Base-by-base conservation (phyloP, 2,888 invertebrate genomes). In the Cybosia mesomella region DNA sequence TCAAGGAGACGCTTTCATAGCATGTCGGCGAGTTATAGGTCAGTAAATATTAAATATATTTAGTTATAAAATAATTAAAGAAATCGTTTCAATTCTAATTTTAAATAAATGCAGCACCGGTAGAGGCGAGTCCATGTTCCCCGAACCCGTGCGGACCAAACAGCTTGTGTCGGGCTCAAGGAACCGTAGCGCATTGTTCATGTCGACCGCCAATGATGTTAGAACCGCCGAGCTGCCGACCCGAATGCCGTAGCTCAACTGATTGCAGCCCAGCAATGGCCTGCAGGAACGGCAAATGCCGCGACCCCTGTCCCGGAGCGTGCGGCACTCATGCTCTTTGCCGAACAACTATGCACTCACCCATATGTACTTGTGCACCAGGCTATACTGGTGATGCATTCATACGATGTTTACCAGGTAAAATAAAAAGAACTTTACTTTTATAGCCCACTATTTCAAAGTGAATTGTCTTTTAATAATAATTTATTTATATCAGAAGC, bases 321-420 rank as follows among this genome's bases (percentile, higher is more conserved):
- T 98, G 98, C 83, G 98, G 98, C 22, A 94, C 96, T 61, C 96
- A 96, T 85, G 97, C 97, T 1, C 89, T 96, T 74, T 98, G 98
- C 82, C 96, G 96, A 81, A 97, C 97, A 18, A 96, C 96, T 32
- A 96, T 96, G 76, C 98, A 98, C 84, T 95, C 96, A 59, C 97
- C 98, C n/a, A 96, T 96, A 75, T 98, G 98, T 88, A 95, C 96
- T 34, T 98, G 98, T 81, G 95, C 96, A 39, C 82, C 91, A 59
- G 96, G 96, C 74, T 97, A 96, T 85, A 95, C 96, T 58, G 98
- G 98, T 34, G 97, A 98, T 95, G 97, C 98, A 60, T 98, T 97
- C 91, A 93, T 93, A 75, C 95, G 95, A 77, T 97, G 97, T 87
- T 92, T 93, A 77, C 89, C 89, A 91, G 96, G 97, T 97, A 95